Base-by-base conservation (phyloP, 1,140 invertebrate genomes). In the Alviniconcha marisindica region DNA sequence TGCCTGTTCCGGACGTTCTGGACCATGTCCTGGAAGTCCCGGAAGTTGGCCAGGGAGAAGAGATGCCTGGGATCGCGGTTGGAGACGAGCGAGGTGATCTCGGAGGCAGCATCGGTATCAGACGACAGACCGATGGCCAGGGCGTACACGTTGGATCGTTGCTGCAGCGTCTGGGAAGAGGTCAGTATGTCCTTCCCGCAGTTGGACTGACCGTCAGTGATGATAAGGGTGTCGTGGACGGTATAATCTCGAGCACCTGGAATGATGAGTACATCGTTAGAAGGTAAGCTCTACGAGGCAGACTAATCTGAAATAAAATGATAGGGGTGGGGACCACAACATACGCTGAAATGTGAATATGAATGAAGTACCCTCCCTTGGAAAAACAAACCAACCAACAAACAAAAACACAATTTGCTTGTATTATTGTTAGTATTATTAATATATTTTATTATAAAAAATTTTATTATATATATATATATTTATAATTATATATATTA, bases 181-280 rank as follows among this genome's bases (percentile, higher is more conserved):
- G 7, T 18, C 40, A 44, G n/a, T 24, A 80, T 31, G 10, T 80
- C 78, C 4, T 15, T 14, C 0, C 78, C 78, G 15, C 78, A 80
- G 60, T 80, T 80, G 7, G 78, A 80, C 40, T 80, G 54, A 12
- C 78, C 78, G 78, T 80, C 78, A 3, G 78, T 80, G 28, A 80
- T 24, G 28, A 80, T 38, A 21, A 80, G 56, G 0, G 78, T 80
- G 56, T 80, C 78, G 54, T 80, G 54, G 1, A 66, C 60, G 5
- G 78, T 69, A 24, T 7, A 80, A 40, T 66, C 56, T 18, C 73
- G 73, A 42, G 73, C 38, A 28, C 73, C 73, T 76, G 73, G n/a
- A n/a, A n/a, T n/a, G n/a, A n/a, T n/a, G n/a, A n/a, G n/a, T n/a
- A n/a, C n/a, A n/a, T n/a, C n/a, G n/a, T n/a, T n/a, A n/a, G n/a